These are phyloP conservation scores for Nomada hirtipes DNA, from an alignment of 2,888 invertebrate species.

Conservation along the genomic window DNA sequence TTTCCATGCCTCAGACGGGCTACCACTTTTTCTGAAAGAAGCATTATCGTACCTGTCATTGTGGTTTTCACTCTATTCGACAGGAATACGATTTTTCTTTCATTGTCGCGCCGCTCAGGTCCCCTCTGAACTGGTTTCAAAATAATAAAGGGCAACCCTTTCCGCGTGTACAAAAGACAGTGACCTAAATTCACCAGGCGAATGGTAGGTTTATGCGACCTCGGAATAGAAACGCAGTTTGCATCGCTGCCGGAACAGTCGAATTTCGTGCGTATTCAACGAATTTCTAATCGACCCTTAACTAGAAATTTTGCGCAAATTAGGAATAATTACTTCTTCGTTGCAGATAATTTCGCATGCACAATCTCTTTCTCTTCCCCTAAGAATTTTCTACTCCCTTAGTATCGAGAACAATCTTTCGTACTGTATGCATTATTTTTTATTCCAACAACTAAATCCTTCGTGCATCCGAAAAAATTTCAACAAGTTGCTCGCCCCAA, in stretches of 20 bases:
- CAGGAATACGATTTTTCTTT: slow-evolving; percentile 56
- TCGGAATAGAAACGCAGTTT: slow-evolving; percentile 42
- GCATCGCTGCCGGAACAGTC: not conserved
- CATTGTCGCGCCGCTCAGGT: slow-evolving; percentile 46
- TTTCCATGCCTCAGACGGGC: slow-evolving; percentile 13
- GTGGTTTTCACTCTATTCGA: slow-evolving; percentile 38
- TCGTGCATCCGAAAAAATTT: too few species aligned
- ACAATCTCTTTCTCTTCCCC: not conserved
- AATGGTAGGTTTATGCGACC: slow-evolving; percentile 39
- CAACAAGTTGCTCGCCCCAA: too few species aligned
- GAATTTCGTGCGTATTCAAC: not conserved
- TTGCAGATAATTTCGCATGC: not conserved
- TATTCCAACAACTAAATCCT: too few species aligned
- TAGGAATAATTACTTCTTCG: not conserved
- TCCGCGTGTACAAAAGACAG: slow-evolving; percentile 53
- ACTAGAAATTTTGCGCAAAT: not conserved
- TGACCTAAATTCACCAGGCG: slow-evolving; percentile 61
- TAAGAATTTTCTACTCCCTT: too few species aligned
- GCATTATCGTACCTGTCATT: slow-evolving; percentile 59
- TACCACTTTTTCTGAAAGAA: slow-evolving; percentile 43
- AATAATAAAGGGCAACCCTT: slow-evolving; percentile 67
- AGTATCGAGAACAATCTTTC: too few species aligned
- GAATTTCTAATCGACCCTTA: not conserved
- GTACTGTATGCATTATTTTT: too few species aligned
- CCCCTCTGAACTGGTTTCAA: slow-evolving; percentile 58